Percentiles rank a stretch among this genome's conserved stretches.
phyloP scores from a whole-genome alignment of 2,888 invertebrate species.

The Digitonthophagus gazella region DNA sequence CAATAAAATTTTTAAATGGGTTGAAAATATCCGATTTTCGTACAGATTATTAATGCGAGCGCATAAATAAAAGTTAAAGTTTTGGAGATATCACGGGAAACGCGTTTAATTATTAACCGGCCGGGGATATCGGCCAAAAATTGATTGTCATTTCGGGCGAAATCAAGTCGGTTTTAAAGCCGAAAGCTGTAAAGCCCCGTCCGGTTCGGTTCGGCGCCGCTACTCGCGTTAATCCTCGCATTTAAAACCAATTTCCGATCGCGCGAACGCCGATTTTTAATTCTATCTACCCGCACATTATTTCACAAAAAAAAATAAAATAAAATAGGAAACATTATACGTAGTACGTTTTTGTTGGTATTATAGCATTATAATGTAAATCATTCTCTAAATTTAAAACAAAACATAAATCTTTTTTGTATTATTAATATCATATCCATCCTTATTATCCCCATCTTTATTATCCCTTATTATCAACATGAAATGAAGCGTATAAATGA shows the following conservation, averaged over 20 bases:
- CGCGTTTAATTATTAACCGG: not conserved
- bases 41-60: no score
- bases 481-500: no score
- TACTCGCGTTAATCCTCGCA: conserved; percentile 46
- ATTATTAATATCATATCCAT: no score
- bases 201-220: conserved; percentile 37
- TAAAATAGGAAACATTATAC: no score
- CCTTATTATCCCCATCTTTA: no score
- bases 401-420: no score
- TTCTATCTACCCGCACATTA: conserved; percentile 24
- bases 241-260: conserved; percentile 47
- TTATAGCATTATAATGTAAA: no score
- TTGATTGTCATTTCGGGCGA: conserved; percentile 9
- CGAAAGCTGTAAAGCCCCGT: conserved; percentile 40
- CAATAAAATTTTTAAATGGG: no score
- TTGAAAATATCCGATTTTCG: no score
- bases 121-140: not conserved
- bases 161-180: conserved; percentile 31
- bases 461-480: no score
- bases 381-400: no score
- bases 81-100: not conserved
- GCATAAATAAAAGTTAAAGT: not conserved
- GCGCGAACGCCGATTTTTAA: conserved; percentile 41
- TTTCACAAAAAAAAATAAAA: conserved; percentile 1
- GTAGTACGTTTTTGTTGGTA: no score